These are phyloP conservation scores for Atractosteus spatula DNA, from an alignment of 2,113 vertebrate species.

Conservation along the genomic window DNA sequence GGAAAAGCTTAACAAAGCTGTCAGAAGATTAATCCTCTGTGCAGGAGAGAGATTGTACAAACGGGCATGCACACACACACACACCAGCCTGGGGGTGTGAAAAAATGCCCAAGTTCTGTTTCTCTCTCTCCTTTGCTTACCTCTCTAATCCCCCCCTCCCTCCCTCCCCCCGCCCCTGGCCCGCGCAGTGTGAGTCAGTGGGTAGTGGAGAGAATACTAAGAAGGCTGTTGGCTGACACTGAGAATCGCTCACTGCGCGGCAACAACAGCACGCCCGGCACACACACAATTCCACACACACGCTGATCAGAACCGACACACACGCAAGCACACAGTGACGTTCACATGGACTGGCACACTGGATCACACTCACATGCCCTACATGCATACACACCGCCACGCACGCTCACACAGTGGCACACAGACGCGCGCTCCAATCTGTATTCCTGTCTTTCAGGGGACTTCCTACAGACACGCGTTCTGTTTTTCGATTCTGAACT, in stretches of 20 bases:
- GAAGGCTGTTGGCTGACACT: slow-evolving; percentile 34
- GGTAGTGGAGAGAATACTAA: slow-evolving; percentile 71
- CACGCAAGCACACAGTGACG: slow-evolving; percentile 19
- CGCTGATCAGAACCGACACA: neutral
- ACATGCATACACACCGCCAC: neutral
- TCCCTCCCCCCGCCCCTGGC: slow-evolving; percentile 43
- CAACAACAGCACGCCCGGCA: slow-evolving; percentile 34
- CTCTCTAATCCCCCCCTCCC: slow-evolving; percentile 32
- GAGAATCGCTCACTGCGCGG: neutral
- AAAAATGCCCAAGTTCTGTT: slow-evolving; percentile 27
- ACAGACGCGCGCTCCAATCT: slow-evolving; percentile 13
- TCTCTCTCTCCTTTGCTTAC: slow-evolving; percentile 16
- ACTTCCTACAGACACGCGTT: slow-evolving; percentile 40
- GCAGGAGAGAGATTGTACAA: slow-evolving; percentile 19
- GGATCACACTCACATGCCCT: neutral
- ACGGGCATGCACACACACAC: slow-evolving; percentile 43
- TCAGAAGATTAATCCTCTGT: slow-evolving; percentile 61
- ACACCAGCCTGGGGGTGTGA: slow-evolving; percentile 47
- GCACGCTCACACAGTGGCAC: neutral
- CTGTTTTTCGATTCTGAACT: too few species aligned
- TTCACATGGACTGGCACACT: slow-evolving; percentile 31
- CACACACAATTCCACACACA: slow-evolving; percentile 34
- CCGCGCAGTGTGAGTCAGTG: slow-evolving; percentile 65
- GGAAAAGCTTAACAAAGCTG: slow-evolving; percentile 53
- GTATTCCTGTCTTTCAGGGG: slow-evolving; percentile 16